phyloP scores from a whole-genome alignment of 2,888 invertebrate genomes.

The Dryadula phaetusa region DNA sequence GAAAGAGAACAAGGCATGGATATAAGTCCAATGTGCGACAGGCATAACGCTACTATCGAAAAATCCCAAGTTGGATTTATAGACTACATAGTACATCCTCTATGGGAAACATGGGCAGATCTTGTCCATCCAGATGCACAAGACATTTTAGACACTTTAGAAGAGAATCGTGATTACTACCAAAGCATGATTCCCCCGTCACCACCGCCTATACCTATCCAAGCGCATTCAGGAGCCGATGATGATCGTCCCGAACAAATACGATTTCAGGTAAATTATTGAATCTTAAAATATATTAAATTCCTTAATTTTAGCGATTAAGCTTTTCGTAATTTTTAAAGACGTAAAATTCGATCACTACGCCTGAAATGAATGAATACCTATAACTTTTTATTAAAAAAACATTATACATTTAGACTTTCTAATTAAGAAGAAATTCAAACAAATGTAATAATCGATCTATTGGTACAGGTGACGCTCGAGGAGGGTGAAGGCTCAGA shows the following conservation, averaged over 20 bases:
- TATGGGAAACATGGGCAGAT: slow-evolving; percentile 99
- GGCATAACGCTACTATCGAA: slow-evolving; percentile 98
- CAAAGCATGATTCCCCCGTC: slow-evolving; percentile 97
- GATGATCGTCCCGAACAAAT: slow-evolving; percentile 88
- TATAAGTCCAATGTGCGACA: slow-evolving; percentile 99
- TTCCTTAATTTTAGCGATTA: neutral
- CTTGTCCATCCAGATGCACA: slow-evolving; percentile 99
- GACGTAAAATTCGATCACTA: too few relatives aligned
- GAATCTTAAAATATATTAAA: neutral
- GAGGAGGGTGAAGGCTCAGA: slow-evolving; percentile 92
- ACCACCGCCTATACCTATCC: slow-evolving; percentile 87
- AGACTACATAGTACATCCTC: slow-evolving; percentile 99
- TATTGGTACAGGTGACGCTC: slow-evolving; percentile 88
- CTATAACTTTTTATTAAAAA: too few relatives aligned
- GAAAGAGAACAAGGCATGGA: slow-evolving; percentile 98
- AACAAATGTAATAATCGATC: slow-evolving; percentile 14
- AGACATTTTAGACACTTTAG: slow-evolving; percentile 98
- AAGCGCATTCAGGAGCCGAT: slow-evolving; percentile 80
- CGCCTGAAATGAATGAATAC: too few relatives aligned
- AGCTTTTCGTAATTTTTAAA: too few relatives aligned
- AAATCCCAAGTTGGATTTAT: slow-evolving; percentile 99
- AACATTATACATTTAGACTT: too few relatives aligned
- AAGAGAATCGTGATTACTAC: slow-evolving; percentile 99
- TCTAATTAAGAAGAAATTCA: too few relatives aligned
- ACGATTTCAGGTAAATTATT: slow-evolving; percentile 86